phyloP scores from a whole-genome alignment of 2,888 invertebrate species.

The Diplolepis rosae region DNA sequence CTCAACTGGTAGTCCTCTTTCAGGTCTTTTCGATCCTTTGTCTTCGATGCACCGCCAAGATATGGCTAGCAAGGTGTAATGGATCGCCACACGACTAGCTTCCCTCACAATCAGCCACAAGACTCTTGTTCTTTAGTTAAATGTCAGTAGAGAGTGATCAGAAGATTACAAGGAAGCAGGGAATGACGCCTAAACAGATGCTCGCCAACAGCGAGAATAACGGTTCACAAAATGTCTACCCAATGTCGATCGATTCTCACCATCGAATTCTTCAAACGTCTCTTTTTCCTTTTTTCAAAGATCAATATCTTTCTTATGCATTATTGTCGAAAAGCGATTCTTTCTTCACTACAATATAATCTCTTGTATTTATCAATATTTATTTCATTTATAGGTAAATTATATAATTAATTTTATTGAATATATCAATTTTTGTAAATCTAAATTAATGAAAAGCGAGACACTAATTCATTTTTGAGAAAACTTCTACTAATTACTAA shows the following conservation, averaged over 20 bases:
- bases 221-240: conserved; percentile 52
- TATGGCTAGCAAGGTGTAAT: conserved; percentile 64
- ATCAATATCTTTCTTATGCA: conserved; percentile 21
- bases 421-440: no score
- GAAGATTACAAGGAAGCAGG: conserved; percentile 66
- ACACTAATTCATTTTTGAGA: no score
- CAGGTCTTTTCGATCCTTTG: conserved; percentile 52
- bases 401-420: no score
- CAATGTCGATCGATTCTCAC: background rate
- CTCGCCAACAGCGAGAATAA: conserved; percentile 65
- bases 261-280: conserved; percentile 36
- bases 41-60: conserved; percentile 63
- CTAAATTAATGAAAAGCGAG: no score
- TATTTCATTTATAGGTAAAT: no score
- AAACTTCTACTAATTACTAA: no score
- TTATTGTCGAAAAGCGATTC: background rate
- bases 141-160: conserved; percentile 54
- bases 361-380: no score
- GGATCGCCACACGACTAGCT: conserved; percentile 65
- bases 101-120: conserved; percentile 49
- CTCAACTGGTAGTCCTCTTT: conserved; percentile 31
- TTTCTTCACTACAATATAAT: background rate
- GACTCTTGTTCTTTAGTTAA: conserved; percentile 29
- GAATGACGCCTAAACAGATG: conserved; percentile 68
- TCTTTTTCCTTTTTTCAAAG: conserved; percentile 31